Evolutionary conservation across 2,888 invertebrate genomes (phyloP), one percentile per base, ranked within the genome.

Genomic region (Neoaliturus tenellus): DNA sequence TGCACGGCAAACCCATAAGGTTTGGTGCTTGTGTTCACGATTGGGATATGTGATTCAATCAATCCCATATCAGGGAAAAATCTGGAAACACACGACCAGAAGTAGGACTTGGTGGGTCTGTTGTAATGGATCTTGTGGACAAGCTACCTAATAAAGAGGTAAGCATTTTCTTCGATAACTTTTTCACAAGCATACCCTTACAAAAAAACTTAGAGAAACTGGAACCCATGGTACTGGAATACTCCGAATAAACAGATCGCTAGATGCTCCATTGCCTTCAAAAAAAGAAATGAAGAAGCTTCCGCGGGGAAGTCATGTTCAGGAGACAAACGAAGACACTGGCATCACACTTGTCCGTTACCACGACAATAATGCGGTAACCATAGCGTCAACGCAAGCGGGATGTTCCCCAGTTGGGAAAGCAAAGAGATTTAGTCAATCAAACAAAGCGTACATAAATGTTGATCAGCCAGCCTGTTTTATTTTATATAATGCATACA

Each of bases 331-430:
- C 12, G 48, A 48, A 25, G 48, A 78, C 8, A 48, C 48, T 25
- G 25, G 78, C n/a, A 44, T 78, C 25, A 78, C 41, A 39, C 48
- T 78, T 25, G 48, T 78, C 1, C 78, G 44, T 48, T 78, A 78
- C 78, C 78, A 48, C 25, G 78, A 78, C 31, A 78, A 78, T 44
- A 78, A 78, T 28, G 48, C 48, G 20, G 78, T 78, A 48, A 41
- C 41, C 6, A 31, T 78, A 14, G 48, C 20, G 6, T 51, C 51
- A 23, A 51, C 51, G 2, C 51, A 51, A 51, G 51, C 51, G 5
- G 31, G 28, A 67, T 23, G 20, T 23, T 2, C 2, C 23, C 51
- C 51, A 51, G 51, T 51, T 23, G 51, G 51, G 10, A 51, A 51
- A 23, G 39, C 31, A n/a, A 80, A 80, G 33, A 31, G 80, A 12